Base-by-base conservation (phyloP, 1,140 invertebrate genomes). In the Drosophila arawakana region DNA sequence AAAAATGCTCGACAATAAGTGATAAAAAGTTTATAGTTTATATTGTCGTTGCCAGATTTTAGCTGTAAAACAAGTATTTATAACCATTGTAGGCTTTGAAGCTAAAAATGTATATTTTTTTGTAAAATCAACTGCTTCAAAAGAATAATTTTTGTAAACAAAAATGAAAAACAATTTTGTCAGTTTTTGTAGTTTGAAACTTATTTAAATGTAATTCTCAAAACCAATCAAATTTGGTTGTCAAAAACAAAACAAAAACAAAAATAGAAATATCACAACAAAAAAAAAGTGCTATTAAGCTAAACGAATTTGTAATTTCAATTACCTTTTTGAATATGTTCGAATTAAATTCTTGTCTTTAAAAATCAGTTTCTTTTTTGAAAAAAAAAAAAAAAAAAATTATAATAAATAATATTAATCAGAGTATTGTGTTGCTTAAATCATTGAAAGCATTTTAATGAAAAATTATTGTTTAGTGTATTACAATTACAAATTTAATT, bases 1-100 rank as follows among this genome's bases (percentile, higher is more conserved):
- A 52, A 41, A 41, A 57, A 57, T 57, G 54, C 54, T 57, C 54
- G 54, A 57, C 54, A 41, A 60, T 61, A 69, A 60, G 55, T 68
- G 55, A 59, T 59, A 50, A 68, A 50, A 37, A 41, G 50, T 39
- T 55, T 50, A 63, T 65, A 72, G 62, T 65, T 58, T 57, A 46
- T 50, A 50, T 66, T 65, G 61, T 65, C 61, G 69, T 66, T 50
- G 62, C 69, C 55, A 57, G 60, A 63, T 71, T 63, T 30, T 34
- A 66, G 50, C 60, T 49, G 21, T 71, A 65, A 50, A 43, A 70
- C 37, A 66, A 58, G 67, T 69, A 69, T 66, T 72, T 72, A 72
- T 66, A 72, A 57, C 62, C 54, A 58, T 66, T 66, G 46, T 49
- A 44, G 35, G 70, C 65, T 35, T 71, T 46, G 39, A 52, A 54